Evolutionary conservation across 2,888 invertebrate species (phyloP).

Genomic region (Aleiodes leptofemur): DNA sequence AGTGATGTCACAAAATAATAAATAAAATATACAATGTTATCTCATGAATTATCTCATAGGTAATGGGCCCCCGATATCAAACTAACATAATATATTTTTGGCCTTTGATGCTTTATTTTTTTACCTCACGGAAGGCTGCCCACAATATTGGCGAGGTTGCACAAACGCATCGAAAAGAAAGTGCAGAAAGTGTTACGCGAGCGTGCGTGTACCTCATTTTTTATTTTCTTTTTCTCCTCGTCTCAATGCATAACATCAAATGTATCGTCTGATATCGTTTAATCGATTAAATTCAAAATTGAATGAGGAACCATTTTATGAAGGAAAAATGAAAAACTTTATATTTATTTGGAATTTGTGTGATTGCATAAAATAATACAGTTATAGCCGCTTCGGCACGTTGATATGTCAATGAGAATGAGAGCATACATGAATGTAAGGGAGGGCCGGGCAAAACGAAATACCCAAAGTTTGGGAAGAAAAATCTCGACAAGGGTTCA

Average conservation of each 20-base stretch:
- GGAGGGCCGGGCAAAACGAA: too few species aligned
- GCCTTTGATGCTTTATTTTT: not conserved
- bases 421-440: too few species aligned
- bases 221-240: constrained; percentile 1
- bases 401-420: too few species aligned
- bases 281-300: not conserved
- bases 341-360: constrained; percentile 12
- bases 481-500: not conserved
- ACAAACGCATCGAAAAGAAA: constrained; percentile 59
- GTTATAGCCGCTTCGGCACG: not conserved
- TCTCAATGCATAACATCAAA: not conserved
- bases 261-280: too few species aligned
- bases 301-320: not conserved
- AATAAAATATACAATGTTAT: too few species aligned
- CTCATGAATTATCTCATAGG: too few species aligned
- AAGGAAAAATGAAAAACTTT: constrained; percentile 1
- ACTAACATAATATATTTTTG: constrained; percentile 3
- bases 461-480: too few species aligned
- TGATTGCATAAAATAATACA: too few species aligned
- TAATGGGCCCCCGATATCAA: not conserved
- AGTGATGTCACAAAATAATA: too few species aligned
- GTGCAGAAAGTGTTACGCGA: constrained; percentile 62
- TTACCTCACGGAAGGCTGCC: not conserved
- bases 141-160: constrained; percentile 31
- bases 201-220: constrained; percentile 40